Evolutionary conservation across 2,888 invertebrate genomes (phyloP), one percentile per base, ranked within the genome.

Genomic region (Eupithecia dodoneata): DNA sequence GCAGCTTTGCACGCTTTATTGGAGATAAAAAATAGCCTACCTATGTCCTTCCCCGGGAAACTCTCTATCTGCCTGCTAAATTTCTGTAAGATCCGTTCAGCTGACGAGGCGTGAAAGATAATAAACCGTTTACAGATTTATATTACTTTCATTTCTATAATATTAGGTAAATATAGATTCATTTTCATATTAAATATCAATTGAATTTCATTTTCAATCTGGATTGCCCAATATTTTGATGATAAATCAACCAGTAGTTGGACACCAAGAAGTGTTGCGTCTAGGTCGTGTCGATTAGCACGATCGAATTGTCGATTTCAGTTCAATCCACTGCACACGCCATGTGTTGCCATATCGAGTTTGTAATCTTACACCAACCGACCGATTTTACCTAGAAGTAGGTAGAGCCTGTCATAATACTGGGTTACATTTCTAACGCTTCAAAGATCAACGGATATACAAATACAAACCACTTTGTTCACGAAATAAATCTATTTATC

Each of bases 231-330:
- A 45, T 70, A 47, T 7, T 47, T 47, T 66, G 41, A 66, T 45
- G 59, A 49, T 49, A 49, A 72, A 47, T 71, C n/a, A 67, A 45
- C 47, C 73, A 73, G 74, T 72, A 76, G 70, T 76, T 67, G 70
- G 65, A 74, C 76, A 71, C 72, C 69, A 74, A 63, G 63, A 74
- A 83, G 80, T 86, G 86, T 85, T 84, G 81, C 80, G 83, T 82
- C 83, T 77, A 83, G 83, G 86, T 89, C 89, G 86, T 87, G 89
- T 89, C 89, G 84, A 86, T 86, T 90, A 87, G 86, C 89, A 88
- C 88, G 90, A 89, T 84, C 87, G 87, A 87, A 88, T 88, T 90
- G 90, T 88, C 91, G 88, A 92, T 92, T 93, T 89, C 78, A 85
- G 83, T 86, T 86, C 92, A 89, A 90, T 83, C 85, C 87, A 92